Base-by-base conservation (phyloP, 2,113 vertebrate genomes). In the Copsychus sechellarum region DNA sequence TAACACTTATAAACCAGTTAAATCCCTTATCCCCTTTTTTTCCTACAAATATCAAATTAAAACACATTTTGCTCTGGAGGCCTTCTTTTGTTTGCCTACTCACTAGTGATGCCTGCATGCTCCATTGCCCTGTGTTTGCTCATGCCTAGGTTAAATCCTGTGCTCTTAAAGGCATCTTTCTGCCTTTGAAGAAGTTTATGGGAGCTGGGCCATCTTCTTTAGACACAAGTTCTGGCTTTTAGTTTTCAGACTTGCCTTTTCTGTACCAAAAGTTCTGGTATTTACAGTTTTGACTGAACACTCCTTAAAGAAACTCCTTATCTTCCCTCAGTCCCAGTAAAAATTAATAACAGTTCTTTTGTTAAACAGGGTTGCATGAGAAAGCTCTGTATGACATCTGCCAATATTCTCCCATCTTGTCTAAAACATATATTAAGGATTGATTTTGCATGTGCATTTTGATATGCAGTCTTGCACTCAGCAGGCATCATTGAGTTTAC, bases 31-130 rank as follows among this genome's bases (percentile, higher is more conserved):
- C 43, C 53, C 19, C 3, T 4, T 34, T 92, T 92, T 94, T 81
- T 69, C 48, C 69, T 79, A 24, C 43, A 89, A 92, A 87, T 84
- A 88, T 78, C 69, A 94, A 92, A 83, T 84, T 84, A 93, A 95
- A 97, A 43, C 65, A 81, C 31, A 31, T 91, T 96, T 93, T 92
- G 47, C 86, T 94, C 81, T 70, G 34, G 82, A 82, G 67, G 25
- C 50, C 50, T 48, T 40, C 48, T 91, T 91, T 88, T 88, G 57
- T 91, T 92, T 81, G 12, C 48, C 62, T 64, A 9, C 60, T 81
- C 47, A 76, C 28, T 36, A 87, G 40, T 8, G 3, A 71, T 11
- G 28, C 36, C 67, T 84, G 48, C 25, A 65, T 57, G 57, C 69
- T 91, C 65, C 61, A 72, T 48, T 95, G 73, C 65, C 36, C 69